A percentile compares a stretch with the other conserved stretches of the same genome.
Conservation (phyloP, 2,113 vertebrate species). For the Otocyon megalotis region DNA sequence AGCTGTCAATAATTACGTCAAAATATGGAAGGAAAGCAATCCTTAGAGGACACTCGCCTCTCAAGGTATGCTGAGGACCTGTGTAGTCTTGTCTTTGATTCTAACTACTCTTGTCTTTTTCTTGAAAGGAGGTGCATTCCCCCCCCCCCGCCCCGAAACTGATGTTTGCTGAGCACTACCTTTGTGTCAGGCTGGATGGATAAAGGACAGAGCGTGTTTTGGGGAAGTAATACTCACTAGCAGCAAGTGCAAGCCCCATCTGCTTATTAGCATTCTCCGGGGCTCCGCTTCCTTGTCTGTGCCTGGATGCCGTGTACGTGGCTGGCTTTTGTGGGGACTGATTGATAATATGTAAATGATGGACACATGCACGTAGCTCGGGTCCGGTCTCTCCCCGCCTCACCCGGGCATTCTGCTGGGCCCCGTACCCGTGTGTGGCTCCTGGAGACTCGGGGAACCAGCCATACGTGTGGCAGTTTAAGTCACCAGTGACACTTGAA, state of each 20-base stretch:
- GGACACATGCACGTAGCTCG: background rate
- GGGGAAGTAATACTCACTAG: no score
- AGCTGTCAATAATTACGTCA: background rate
- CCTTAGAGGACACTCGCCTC: accelerated
- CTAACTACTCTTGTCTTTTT: background rate
- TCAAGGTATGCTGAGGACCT: background rate
- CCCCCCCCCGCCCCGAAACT: background rate
- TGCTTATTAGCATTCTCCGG: background rate
- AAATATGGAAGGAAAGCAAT: background rate
- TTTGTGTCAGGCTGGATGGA: background rate
- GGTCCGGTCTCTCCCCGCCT: background rate
- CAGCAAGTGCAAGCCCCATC: background rate
- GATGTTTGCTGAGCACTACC: background rate
- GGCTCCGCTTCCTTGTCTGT: background rate
- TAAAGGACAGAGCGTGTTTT: background rate
- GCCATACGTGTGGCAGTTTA: background rate
- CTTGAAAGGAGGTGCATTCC: background rate
- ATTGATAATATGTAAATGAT: background rate
- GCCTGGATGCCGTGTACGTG: background rate
- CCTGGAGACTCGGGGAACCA: accelerated
- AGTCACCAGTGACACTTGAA: background rate
- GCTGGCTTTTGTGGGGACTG: background rate
- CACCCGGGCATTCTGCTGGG: background rate
- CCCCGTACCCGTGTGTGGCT: background rate
- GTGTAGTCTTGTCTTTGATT: background rate